Evolutionary conservation across 2,113 vertebrate species (phyloP), one percentile per base, ranked within the genome.

Genomic region (Phaethon lepturus): DNA sequence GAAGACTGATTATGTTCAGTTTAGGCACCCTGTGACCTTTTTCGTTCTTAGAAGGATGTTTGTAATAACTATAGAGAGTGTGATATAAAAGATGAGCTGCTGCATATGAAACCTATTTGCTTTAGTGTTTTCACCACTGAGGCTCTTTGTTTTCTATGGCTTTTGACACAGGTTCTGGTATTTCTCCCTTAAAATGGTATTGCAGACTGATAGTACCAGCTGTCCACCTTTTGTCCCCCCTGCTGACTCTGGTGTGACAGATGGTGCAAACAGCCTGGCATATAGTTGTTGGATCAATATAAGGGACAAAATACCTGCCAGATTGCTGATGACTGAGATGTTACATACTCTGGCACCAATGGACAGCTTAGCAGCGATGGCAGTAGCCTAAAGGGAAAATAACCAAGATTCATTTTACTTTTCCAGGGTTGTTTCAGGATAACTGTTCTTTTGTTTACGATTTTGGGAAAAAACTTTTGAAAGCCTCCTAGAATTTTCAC

Each of bases 221-320:
- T 98, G 97, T 96, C 94, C 97, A 97, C 97, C 93, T 97, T 96
- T 97, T 86, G 86, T 91, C 71, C 49, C 75, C 75, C 1, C 35
- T 86, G 35, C 78, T 97, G 93, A 95, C 95, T 97, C 86, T 93
- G 83, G 44, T 78, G 85, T 96, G 94, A 97, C 97, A 97, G 97
- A 98, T 97, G 97, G 97, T 72, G 53, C 86, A 97, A 95, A 96
- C 93, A 97, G 94, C 66, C 91, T 97, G 92, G 96, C 95, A 87
- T 63, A 74, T 64, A 96, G 83, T 73, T 92, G 40, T 93, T 97
- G 96, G 95, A 97, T 96, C 92, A 93, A 97, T 95, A 95, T 17
- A 77, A 92, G 89, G 92, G 75, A 88, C 81, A 95, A 90, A 95
- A 92, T 90, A 96, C 88, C 92, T 97, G 92, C 97, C 97, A 98